These are phyloP conservation scores for Polyommatus icarus DNA, from an alignment of 2,888 invertebrate species.

Conservation along the genomic window DNA sequence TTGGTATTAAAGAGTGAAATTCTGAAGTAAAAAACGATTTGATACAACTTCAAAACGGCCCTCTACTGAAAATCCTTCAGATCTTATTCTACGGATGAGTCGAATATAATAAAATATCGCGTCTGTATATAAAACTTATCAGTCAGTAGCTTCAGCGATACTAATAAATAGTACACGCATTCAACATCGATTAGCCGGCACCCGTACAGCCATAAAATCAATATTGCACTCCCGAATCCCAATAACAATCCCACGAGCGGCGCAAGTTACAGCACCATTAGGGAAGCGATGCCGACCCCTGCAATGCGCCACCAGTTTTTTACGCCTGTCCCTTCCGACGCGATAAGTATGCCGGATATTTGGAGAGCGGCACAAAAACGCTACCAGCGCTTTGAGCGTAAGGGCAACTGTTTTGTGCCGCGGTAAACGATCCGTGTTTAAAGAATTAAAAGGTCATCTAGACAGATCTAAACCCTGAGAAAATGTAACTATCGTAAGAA, in stretches of 20 bases:
- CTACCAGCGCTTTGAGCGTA: not conserved
- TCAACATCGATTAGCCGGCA: constrained; percentile 4
- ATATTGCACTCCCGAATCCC: not conserved
- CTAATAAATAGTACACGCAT: not conserved
- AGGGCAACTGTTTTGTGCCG: not conserved
- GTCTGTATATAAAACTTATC: not conserved
- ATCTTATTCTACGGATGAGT: too few relatives aligned
- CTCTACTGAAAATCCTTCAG: too few relatives aligned
- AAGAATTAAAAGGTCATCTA: not conserved
- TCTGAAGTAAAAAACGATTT: too few relatives aligned
- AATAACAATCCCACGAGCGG: constrained; percentile 10
- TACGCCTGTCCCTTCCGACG: constrained; percentile 25
- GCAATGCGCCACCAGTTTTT: constrained; percentile 29
- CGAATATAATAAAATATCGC: not conserved
- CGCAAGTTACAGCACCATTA: constrained; percentile 10
- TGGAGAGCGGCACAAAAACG: constrained; percentile 17
- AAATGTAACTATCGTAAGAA: not conserved
- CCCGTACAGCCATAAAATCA: not conserved
- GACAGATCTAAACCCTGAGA: not conserved
- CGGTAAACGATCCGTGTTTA: not conserved
- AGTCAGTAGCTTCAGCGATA: not conserved
- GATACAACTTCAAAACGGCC: too few relatives aligned
- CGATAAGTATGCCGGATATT: constrained; percentile 24
- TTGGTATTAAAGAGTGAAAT: too few relatives aligned
- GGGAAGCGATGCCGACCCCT: constrained; percentile 20